A percentile compares a stretch with the other conserved stretches of the same genome.
These are phyloP conservation scores for Thymelicus lineola DNA, from an alignment of 2,888 invertebrate genomes.

Conservation along the genomic window DNA sequence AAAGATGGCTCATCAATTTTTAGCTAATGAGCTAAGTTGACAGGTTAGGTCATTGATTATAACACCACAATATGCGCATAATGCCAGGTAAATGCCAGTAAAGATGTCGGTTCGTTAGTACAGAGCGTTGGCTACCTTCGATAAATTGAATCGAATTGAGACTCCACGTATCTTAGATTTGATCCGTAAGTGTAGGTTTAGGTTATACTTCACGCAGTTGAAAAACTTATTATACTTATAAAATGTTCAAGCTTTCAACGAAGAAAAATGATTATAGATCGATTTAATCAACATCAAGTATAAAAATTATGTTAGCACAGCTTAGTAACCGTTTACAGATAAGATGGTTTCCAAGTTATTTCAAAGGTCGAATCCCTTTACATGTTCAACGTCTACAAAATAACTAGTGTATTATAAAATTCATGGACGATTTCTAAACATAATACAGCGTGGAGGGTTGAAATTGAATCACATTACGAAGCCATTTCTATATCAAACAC, in stretches of 20 bases:
- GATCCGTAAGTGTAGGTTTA: neutral
- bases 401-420: conserved; percentile 35
- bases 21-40: conserved; percentile 35
- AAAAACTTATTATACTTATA: neutral
- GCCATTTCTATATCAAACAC: conserved; percentile 50
- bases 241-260: conserved; percentile 1
- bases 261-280: neutral
- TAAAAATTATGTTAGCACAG: conserved; percentile 6
- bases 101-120: conserved; percentile 24
- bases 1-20: conserved; percentile 34
- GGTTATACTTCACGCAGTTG: neutral
- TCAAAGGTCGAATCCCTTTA: conserved; percentile 27
- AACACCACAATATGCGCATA: conserved; percentile 33
- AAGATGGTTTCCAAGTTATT: conserved; percentile 7
- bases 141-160: conserved; percentile 17
- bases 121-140: conserved; percentile 15
- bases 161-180: neutral
- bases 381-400: conserved; percentile 24
- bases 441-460: conserved; percentile 44
- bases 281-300: neutral
- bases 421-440: conserved; percentile 36
- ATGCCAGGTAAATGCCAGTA: conserved; percentile 32
- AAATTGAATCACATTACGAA: conserved; percentile 52
- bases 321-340: conserved; percentile 1
- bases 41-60: conserved; percentile 32